Evolutionary conservation across 2,888 invertebrate species (phyloP).

Genomic region (Myopa testacea): DNA sequence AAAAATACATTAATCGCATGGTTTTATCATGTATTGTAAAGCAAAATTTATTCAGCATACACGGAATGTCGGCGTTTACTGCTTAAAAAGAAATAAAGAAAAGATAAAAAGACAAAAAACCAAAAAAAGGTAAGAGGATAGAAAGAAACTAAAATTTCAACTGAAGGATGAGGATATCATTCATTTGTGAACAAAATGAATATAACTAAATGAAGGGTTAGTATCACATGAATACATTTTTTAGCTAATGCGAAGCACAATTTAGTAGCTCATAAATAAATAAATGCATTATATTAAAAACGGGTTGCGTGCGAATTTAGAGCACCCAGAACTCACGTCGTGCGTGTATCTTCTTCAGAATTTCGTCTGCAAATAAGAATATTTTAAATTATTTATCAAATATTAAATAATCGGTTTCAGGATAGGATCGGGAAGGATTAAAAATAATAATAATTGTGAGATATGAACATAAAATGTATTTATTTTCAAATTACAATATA

Average conservation of each 20-base stretch:
- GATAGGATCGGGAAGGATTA: too few species aligned
- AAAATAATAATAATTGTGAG: too few species aligned
- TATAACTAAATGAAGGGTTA: slow-evolving; percentile 1
- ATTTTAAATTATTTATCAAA: not conserved
- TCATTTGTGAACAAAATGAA: not conserved
- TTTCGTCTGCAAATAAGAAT: slow-evolving; percentile 58
- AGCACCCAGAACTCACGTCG: slow-evolving; percentile 61
- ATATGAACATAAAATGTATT: too few species aligned
- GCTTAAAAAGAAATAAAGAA: slow-evolving; percentile 45
- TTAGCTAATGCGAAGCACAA: not conserved
- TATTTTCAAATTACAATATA: too few species aligned
- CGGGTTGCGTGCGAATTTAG: not conserved
- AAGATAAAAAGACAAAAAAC: slow-evolving; percentile 35
- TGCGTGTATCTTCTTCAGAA: slow-evolving; percentile 64
- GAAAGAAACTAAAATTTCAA: slow-evolving; percentile 20
- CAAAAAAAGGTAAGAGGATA: too few species aligned
- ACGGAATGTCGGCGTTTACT: slow-evolving; percentile 52
- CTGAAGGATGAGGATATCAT: slow-evolving; percentile 27
- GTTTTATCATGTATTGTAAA: slow-evolving; percentile 6
- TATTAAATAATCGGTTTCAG: too few species aligned
- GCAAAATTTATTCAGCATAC: slow-evolving; percentile 41
- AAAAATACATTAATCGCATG: not conserved
- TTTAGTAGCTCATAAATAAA: too few species aligned
- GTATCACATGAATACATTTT: not conserved
- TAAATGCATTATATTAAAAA: not conserved